Evolutionary conservation across 2,113 vertebrate species (phyloP), one percentile per base, ranked within the genome.

Genomic region (Argyrosomus japonicus): DNA sequence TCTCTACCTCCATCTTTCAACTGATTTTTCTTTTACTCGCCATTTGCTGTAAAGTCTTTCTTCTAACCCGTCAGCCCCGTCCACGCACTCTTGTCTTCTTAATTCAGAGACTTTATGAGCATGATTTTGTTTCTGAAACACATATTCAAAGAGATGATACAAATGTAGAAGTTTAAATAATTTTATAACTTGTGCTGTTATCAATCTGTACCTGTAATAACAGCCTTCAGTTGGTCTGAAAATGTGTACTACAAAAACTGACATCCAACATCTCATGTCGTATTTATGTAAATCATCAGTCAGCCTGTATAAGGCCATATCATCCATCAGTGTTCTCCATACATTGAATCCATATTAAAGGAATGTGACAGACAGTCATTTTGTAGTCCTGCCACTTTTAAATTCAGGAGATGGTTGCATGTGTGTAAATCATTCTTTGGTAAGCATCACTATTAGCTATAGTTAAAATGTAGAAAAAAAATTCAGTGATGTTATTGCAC

Each of bases 1-100:
- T 88, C 57, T 81, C 92, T 75, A 85, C 63, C 91, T 87, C 91
- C 88, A 81, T 77, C 90, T 67, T 83, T 64, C 91, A 62, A 32
- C 60, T 54, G 61, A 85, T 71, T 86, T 72, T 69, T 79, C 62
- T 64, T 84, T 80, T 81, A 65, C 36, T 72, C 6, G 3, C 65
- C 45, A 40, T 80, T 79, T 75, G 79, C 40, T 48, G 32, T 21
- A 56, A 74, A 88, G 77, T 72, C 81, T 64, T 63, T 77, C 40
- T 67, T 73, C 29, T 57, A 23, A 57, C 32, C 36, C 32, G 47
- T 79, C 65, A 53, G 47, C 53, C 5, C 1, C 1, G 1, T 75
- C 51, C 62, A 47, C 36, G 19, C 18, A 11, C 45, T 58, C 17
- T 50, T 65, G 62, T 53, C 48, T 67, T 40, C 51, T 62, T 53